Conservation (phyloP, 2,797 vertebrate genomes). For the Xenops minutus region DNA sequence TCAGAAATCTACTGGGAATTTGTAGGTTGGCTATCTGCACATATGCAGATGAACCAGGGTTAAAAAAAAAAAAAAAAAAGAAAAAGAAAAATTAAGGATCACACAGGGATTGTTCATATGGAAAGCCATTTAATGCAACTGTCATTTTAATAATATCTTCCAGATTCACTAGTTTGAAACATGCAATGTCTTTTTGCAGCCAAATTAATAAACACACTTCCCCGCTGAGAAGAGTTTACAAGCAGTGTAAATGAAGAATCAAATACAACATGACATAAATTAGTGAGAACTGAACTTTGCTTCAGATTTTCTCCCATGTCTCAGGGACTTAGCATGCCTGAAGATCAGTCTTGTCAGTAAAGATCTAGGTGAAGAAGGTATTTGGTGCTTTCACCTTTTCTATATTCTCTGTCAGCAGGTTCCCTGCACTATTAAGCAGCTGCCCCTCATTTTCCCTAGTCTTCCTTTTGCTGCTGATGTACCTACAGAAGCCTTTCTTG, state of each 20-base stretch:
- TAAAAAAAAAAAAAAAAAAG: background rate
- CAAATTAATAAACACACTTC: background rate
- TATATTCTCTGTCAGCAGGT: background rate
- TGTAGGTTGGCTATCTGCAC: background rate
- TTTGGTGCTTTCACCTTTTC: background rate
- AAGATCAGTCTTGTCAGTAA: background rate
- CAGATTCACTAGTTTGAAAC: background rate
- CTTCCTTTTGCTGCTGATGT: background rate
- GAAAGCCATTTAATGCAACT: background rate
- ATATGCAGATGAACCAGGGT: background rate
- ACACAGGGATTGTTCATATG: background rate
- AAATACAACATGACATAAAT: background rate
- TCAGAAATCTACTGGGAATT: background rate
- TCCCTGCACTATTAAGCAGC: background rate
- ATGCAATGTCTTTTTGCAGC: fast-evolving
- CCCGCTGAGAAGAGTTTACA: background rate
- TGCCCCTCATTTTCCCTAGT: background rate
- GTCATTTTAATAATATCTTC: background rate
- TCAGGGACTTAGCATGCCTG: background rate
- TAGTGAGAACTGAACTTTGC: background rate
- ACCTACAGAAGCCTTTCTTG: background rate
- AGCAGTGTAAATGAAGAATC: background rate
- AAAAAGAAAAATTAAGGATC: background rate
- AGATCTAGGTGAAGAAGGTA: background rate
- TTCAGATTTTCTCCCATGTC: background rate